Percentiles rank a stretch among this genome's conserved stretches.
phyloP scores from a whole-genome alignment of 2,888 invertebrate genomes.

The Napeogenes inachia region DNA sequence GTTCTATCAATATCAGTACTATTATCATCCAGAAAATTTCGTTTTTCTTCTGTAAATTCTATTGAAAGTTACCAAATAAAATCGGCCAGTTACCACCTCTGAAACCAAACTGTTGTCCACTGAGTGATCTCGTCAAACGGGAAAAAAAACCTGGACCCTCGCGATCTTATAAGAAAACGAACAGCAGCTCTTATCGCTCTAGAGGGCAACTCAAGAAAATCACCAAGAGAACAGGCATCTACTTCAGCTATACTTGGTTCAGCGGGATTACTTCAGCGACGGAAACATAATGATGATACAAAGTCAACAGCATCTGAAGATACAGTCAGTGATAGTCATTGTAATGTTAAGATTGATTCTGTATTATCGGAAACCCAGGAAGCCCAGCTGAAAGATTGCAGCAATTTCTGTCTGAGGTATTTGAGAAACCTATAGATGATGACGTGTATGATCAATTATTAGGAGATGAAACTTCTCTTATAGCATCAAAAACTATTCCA shows the following conservation, averaged over 20 bases:
- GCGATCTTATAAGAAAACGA: constrained; percentile 56
- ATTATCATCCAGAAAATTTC: constrained; percentile 34
- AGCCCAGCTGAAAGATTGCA: constrained; percentile 62
- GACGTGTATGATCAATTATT: constrained; percentile 69
- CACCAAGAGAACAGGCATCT: constrained; percentile 92
- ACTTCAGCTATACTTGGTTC: constrained; percentile 88
- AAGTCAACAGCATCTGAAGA: constrained; percentile 71
- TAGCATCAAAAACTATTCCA: constrained; percentile 56
- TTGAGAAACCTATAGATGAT: constrained; percentile 65
- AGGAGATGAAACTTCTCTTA: constrained; percentile 54
- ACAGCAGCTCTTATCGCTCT: constrained; percentile 52
- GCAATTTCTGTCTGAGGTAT: constrained; percentile 66
- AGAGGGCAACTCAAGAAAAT: constrained; percentile 84
- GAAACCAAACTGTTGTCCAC: constrained; percentile 75
- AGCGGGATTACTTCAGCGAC: constrained; percentile 76
- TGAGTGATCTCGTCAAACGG: constrained; percentile 66
- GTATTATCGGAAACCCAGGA: constrained; percentile 53
- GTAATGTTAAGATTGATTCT: constrained; percentile 52
- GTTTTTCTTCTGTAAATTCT: no score
- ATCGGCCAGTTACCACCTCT: constrained; percentile 81
- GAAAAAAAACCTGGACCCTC: constrained; percentile 63
- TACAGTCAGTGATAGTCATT: constrained; percentile 57
- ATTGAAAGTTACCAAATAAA: constrained; percentile 87
- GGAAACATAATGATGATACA: constrained; percentile 64
- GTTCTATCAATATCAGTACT: constrained; percentile 29